Conservation (phyloP, 1,140 invertebrate species). For the Limonius californicus region DNA sequence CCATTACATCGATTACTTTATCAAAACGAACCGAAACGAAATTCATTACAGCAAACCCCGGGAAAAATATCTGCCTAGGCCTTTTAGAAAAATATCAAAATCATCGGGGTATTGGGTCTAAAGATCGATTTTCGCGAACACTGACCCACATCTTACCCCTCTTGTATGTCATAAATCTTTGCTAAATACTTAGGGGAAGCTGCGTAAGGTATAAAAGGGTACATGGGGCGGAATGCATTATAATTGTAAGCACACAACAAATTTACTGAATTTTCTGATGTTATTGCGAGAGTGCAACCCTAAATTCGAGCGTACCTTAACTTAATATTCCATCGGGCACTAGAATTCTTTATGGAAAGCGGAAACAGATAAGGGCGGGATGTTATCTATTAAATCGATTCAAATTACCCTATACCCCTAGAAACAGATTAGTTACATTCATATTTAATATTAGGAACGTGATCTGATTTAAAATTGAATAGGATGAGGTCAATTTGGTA, state of each 20-base stretch:
- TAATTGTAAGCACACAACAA: background rate
- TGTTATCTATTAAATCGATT: too few relatives aligned
- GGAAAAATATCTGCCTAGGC: too few relatives aligned
- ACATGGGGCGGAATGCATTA: background rate
- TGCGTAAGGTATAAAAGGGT: background rate
- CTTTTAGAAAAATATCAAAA: background rate
- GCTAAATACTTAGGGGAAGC: background rate
- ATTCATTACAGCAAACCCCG: background rate
- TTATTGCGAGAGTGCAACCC: too few relatives aligned
- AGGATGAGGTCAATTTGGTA: background rate
- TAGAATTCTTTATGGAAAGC: too few relatives aligned
- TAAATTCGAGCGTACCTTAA: background rate
- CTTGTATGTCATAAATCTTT: background rate
- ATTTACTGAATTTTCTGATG: background rate
- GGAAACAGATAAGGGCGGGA: too few relatives aligned
- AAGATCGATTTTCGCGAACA: background rate
- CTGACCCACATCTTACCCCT: background rate
- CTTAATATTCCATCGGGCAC: background rate
- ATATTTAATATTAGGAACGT: background rate
- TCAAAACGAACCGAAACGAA: background rate
- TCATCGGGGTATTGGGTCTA: background rate
- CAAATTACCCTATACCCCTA: too few relatives aligned
- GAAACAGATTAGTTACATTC: background rate
- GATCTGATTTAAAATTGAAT: background rate
- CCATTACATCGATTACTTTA: constrained; percentile 15